phyloP scores from a whole-genome alignment of 2,888 invertebrate species.

The Phortica okadai region DNA sequence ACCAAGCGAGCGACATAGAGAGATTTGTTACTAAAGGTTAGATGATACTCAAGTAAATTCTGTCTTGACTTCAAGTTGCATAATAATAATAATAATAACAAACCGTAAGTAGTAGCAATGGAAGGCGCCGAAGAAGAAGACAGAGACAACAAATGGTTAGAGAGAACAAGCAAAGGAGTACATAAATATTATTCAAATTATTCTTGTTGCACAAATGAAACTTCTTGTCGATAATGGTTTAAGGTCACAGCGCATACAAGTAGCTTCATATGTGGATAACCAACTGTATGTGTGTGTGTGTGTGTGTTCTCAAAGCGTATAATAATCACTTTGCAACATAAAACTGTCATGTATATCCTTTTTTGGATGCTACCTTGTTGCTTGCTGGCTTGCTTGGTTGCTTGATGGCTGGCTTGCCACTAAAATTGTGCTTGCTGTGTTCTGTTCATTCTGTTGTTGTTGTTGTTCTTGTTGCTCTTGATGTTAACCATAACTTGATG shows the following conservation, averaged over 20 bases:
- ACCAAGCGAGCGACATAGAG: neutral
- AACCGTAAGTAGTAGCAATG: too few species aligned
- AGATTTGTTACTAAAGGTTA: neutral
- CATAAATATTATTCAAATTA: too few species aligned
- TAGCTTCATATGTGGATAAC: too few species aligned
- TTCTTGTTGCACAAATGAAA: too few species aligned
- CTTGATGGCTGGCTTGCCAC: neutral
- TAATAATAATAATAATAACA: neutral
- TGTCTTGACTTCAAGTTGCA: neutral
- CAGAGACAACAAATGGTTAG: too few species aligned
- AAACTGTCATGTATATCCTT: conserved; percentile 36
- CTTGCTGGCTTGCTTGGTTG: conserved; percentile 31
- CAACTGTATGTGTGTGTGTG: neutral
- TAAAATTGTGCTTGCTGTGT: neutral
- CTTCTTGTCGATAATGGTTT: too few species aligned
- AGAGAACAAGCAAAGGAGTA: too few species aligned
- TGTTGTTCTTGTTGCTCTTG: neutral
- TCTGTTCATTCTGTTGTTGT: neutral
- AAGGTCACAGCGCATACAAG: too few species aligned
- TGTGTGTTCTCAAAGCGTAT: conserved; percentile 33
- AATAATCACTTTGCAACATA: conserved; percentile 60
- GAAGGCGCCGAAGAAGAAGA: too few species aligned
- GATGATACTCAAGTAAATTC: neutral
- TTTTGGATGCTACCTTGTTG: conserved; percentile 28
- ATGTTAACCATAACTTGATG: neutral